Evolutionary conservation across 2,797 vertebrate genomes (phyloP).

Genomic region (Lutra lutra): DNA sequence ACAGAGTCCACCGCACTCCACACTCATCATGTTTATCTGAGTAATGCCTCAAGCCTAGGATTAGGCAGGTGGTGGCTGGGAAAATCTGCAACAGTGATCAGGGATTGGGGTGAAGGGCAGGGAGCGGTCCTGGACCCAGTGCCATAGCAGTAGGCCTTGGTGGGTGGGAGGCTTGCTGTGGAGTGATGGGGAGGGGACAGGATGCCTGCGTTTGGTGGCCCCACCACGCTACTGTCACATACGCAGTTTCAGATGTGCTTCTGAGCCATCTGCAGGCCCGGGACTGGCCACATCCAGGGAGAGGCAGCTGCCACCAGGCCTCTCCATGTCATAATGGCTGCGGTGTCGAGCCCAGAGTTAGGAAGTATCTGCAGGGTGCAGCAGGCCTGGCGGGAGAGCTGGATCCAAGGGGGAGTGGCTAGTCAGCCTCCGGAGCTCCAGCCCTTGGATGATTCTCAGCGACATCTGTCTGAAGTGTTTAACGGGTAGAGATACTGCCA

Average conservation of each 20-base stretch:
- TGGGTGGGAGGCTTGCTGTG: neutral
- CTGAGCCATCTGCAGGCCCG: neutral
- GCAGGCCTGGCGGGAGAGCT: neutral
- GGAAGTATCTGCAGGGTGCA: neutral
- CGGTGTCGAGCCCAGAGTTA: neutral
- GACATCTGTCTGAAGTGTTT: neutral
- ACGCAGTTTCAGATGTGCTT: neutral
- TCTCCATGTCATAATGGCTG: neutral
- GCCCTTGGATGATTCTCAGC: neutral
- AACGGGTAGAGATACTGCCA: neutral
- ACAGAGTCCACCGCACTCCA: neutral
- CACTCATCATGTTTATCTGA: constrained; percentile 23
- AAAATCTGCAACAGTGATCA: constrained; percentile 1
- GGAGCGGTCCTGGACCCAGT: neutral
- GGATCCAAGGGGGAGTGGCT: neutral
- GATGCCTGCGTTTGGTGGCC: neutral
- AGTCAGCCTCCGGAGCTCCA: neutral
- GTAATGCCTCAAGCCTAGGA: constrained; percentile 21
- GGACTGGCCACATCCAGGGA: neutral
- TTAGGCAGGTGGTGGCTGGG: neutral
- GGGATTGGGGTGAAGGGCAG: neutral
- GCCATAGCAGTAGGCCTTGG: neutral
- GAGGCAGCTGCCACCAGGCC: neutral
- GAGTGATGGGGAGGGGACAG: neutral
- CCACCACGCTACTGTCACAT: neutral